phyloP scores from a whole-genome alignment of 1,140 invertebrate genomes.

The Theocolax elegans region DNA sequence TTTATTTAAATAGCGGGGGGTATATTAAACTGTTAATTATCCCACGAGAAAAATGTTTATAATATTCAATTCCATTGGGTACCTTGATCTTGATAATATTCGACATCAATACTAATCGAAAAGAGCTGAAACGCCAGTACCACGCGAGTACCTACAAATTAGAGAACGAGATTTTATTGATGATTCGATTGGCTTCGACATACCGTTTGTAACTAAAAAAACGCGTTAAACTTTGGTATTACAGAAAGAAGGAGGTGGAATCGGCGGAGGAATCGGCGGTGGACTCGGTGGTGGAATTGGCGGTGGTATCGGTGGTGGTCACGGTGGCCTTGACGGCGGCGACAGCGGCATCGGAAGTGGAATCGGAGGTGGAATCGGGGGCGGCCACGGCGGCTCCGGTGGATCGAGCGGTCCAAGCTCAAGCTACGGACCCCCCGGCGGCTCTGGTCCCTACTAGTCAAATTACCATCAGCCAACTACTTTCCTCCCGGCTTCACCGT shows the following conservation, averaged over 20 bases:
- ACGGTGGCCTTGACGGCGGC: conserved; percentile 52
- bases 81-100: too few relatives aligned
- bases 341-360: conserved; percentile 51
- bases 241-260: conserved; percentile 61
- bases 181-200: too few relatives aligned
- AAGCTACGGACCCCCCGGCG: conserved; percentile 74
- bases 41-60: too few relatives aligned
- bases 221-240: conserved; percentile 43
- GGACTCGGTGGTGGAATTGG: conserved; percentile 55
- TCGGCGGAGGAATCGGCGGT: conserved; percentile 55
- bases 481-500: conserved; percentile 48
- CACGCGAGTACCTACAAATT: too few relatives aligned
- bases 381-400: conserved; percentile 59
- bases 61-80: too few relatives aligned
- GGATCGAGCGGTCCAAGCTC: conserved; percentile 67
- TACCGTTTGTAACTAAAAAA: too few relatives aligned
- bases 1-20: too few relatives aligned
- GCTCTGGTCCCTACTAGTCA: conserved; percentile 67
- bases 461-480: conserved; percentile 48
- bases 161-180: too few relatives aligned
- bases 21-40: too few relatives aligned
- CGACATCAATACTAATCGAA: too few relatives aligned
- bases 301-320: conserved; percentile 55
- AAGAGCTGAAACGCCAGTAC: too few relatives aligned
- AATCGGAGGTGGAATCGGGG: conserved; percentile 54